A percentile compares a stretch with the other conserved stretches of the same genome.
Evolutionary conservation across 1,140 invertebrate species (phyloP).

Genomic region (Bactericera cockerelli): DNA sequence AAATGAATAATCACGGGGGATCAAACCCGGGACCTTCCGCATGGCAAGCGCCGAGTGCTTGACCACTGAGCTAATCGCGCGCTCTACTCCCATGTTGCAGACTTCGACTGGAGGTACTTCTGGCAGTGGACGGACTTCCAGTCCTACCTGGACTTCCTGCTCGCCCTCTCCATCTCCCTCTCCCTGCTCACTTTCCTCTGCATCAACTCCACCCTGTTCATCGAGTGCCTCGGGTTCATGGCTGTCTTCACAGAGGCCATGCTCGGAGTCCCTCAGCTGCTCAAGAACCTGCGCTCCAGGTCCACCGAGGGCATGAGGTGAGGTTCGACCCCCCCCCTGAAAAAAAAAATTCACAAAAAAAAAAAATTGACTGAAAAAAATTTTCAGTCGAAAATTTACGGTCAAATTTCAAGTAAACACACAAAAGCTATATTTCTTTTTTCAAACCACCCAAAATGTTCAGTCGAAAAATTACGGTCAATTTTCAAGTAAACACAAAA

Average conservation of each 20-base stretch:
- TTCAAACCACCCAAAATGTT: too few species aligned
- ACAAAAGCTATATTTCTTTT: too few species aligned
- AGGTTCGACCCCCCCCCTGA: slow-evolving; percentile 17
- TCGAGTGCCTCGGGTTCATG: slow-evolving; percentile 80
- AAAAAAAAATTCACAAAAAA: slow-evolving; percentile 9
- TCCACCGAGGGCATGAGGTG: slow-evolving; percentile 96
- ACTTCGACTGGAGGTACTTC: slow-evolving; percentile 82
- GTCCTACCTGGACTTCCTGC: slow-evolving; percentile 86
- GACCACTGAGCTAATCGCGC: too few species aligned
- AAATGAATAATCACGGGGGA: too few species aligned
- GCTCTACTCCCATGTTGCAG: too few species aligned
- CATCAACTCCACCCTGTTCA: slow-evolving; percentile 60
- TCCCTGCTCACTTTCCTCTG: slow-evolving; percentile 78
- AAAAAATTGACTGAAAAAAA: too few species aligned
- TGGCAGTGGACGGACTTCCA: slow-evolving; percentile 99
- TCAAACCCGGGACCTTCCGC: too few species aligned
- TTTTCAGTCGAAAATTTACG: too few species aligned
- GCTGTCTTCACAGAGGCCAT: slow-evolving; percentile 94
- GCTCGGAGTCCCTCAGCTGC: slow-evolving; percentile 83
- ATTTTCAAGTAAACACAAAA: too few species aligned
- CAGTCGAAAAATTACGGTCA: too few species aligned
- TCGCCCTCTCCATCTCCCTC: slow-evolving; percentile 65
- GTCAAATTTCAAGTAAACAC: too few species aligned
- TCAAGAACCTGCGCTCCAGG: slow-evolving; percentile 73
- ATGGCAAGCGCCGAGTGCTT: too few species aligned